Conservation (phyloP, 2,113 vertebrate genomes). For the Balaenoptera acutorostrata region DNA sequence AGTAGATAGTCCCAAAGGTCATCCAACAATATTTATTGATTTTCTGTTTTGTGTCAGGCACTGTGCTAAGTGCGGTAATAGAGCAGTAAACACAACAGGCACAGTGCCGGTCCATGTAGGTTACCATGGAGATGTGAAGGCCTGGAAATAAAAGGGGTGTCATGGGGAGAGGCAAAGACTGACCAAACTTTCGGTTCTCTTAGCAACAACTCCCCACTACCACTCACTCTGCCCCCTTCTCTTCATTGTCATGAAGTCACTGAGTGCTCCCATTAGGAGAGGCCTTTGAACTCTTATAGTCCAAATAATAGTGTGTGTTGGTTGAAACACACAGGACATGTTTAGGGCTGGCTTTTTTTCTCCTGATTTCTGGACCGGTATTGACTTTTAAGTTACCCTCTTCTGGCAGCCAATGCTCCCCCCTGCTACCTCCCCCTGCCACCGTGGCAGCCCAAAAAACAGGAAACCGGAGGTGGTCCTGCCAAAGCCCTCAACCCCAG, state of each 20-base stretch:
- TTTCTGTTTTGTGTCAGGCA: neutral
- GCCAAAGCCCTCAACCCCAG: neutral
- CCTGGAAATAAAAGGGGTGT: neutral
- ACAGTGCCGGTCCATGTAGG: neutral
- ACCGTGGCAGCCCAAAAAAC: neutral
- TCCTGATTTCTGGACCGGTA: neutral
- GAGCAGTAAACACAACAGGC: neutral
- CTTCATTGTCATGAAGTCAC: neutral
- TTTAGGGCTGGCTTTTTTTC: neutral
- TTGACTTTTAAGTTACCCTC: neutral
- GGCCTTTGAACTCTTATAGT: neutral
- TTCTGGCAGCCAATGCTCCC: neutral
- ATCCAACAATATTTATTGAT: neutral
- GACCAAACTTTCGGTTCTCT: neutral
- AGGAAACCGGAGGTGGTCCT: neutral
- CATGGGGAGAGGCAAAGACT: neutral
- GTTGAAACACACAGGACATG: neutral
- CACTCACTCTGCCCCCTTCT: neutral
- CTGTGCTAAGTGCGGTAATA: neutral
- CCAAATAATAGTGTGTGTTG: neutral
- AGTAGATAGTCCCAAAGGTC: neutral
- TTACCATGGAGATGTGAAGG: neutral
- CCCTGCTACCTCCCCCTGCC: neutral
- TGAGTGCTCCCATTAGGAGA: neutral
- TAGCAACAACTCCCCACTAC: neutral